phyloP scores from a whole-genome alignment of 2,797 vertebrate genomes.

The Heteromormyrus szaboi region DNA sequence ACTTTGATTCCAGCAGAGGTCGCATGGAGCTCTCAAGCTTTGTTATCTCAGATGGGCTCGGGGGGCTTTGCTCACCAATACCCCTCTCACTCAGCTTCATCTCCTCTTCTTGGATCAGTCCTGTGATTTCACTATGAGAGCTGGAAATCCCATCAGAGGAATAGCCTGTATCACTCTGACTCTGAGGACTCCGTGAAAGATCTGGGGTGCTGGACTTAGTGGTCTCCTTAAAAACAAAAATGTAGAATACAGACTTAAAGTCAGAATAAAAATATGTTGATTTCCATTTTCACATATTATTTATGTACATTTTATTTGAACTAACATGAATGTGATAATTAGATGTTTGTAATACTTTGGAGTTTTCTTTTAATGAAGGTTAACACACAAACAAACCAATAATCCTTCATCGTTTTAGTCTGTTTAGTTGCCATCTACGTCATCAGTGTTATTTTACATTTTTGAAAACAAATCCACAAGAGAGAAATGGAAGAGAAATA shows the following conservation, averaged over 20 bases:
- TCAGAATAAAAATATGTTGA: background rate
- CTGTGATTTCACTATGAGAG: conserved; percentile 91
- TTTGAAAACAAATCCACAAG: background rate
- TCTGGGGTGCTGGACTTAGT: conserved; percentile 85
- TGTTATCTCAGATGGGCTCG: conserved; percentile 85
- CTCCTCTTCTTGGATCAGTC: conserved; percentile 82
- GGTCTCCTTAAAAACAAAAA: conserved; percentile 63
- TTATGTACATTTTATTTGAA: background rate
- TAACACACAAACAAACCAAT: background rate
- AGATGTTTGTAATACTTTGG: background rate
- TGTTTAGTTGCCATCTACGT: background rate
- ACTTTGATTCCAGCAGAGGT: conserved; percentile 78
- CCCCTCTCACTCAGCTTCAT: conserved; percentile 82
- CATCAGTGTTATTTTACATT: background rate
- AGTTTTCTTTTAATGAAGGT: background rate
- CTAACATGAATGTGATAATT: background rate
- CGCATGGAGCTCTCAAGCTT: conserved; percentile 87
- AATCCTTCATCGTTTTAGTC: background rate
- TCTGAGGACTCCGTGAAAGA: conserved; percentile 75
- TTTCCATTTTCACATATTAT: background rate
- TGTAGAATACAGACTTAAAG: background rate
- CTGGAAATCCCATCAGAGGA: conserved; percentile 95
- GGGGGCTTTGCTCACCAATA: conserved; percentile 58
- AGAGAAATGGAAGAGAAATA: background rate
- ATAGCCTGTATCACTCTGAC: conserved; percentile 96